Evolutionary conservation across 2,797 vertebrate genomes (phyloP).

Genomic region (Sebastes minor): DNA sequence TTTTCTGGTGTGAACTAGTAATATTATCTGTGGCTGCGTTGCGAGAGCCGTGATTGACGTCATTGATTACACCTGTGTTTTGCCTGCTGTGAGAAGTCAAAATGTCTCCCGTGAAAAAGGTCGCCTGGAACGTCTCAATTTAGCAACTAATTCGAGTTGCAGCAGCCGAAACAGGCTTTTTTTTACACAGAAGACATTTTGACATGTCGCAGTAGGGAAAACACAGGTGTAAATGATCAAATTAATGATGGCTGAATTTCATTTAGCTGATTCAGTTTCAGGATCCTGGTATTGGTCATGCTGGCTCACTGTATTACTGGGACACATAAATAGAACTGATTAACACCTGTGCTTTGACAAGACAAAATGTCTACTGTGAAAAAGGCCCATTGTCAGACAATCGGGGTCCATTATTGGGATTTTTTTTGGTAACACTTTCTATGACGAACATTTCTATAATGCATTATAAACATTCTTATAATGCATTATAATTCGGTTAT

Average conservation of each 20-base stretch:
- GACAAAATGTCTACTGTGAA: not conserved
- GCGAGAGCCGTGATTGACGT: not conserved
- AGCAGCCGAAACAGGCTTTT: not conserved
- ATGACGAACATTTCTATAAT: rapidly evolving
- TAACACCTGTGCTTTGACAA: not conserved
- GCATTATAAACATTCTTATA: too few relatives aligned
- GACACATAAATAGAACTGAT: not conserved
- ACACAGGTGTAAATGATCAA: not conserved
- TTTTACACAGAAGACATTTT: not conserved
- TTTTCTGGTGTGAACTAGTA: not conserved
- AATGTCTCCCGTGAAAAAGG: not conserved
- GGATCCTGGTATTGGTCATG: not conserved
- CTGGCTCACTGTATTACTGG: not conserved
- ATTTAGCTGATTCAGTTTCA: not conserved
- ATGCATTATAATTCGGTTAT: too few relatives aligned
- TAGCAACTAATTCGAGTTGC: not conserved
- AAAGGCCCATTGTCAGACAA: not conserved
- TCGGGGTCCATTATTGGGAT: not conserved
- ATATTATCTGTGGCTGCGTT: not conserved
- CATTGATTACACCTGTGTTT: not conserved
- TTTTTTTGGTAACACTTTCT: not conserved
- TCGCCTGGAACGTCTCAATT: not conserved
- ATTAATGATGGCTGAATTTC: not conserved
- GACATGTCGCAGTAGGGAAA: not conserved
- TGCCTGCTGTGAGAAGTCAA: not conserved